Conservation (phyloP, 2,113 vertebrate genomes). For the Tamias sibiricus region DNA sequence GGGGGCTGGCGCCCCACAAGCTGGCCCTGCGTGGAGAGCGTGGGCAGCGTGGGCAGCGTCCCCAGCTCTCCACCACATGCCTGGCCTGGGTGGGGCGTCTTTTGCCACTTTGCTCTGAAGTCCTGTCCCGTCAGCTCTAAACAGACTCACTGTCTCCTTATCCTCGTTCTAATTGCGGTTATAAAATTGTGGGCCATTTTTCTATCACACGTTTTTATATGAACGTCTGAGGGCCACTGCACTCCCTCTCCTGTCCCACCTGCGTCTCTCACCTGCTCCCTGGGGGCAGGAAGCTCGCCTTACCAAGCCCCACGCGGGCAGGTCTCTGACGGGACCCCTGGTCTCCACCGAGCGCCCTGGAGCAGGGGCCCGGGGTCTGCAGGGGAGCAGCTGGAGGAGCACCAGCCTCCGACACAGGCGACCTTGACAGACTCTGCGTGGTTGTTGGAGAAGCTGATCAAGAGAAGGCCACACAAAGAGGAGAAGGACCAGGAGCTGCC, state of each 20-base stretch:
- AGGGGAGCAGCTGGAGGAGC: not conserved
- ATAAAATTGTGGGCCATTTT: not conserved
- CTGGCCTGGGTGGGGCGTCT: not conserved
- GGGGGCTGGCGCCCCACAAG: fast-evolving
- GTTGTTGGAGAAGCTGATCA: not conserved
- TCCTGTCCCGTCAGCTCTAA: not conserved
- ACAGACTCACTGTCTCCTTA: not conserved
- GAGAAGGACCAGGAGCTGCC: too few species aligned
- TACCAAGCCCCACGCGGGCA: too few species aligned
- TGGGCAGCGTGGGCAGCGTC: too few species aligned
- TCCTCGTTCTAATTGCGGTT: not conserved
- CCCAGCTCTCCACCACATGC: too few species aligned
- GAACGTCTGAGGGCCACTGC: not conserved
- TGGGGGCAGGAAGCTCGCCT: too few species aligned
- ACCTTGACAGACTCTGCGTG: not conserved
- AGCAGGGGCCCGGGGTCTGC: not conserved
- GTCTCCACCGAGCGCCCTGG: too few species aligned
- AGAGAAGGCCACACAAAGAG: too few species aligned
- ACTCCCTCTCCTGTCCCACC: not conserved
- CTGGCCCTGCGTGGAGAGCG: too few species aligned
- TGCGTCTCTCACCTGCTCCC: too few species aligned
- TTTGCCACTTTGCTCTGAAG: not conserved
- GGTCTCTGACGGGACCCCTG: too few species aligned
- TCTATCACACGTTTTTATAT: not conserved
- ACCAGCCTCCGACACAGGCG: not conserved